phyloP scores from a whole-genome alignment of 1,140 invertebrate genomes.

The Ostrea edulis region DNA sequence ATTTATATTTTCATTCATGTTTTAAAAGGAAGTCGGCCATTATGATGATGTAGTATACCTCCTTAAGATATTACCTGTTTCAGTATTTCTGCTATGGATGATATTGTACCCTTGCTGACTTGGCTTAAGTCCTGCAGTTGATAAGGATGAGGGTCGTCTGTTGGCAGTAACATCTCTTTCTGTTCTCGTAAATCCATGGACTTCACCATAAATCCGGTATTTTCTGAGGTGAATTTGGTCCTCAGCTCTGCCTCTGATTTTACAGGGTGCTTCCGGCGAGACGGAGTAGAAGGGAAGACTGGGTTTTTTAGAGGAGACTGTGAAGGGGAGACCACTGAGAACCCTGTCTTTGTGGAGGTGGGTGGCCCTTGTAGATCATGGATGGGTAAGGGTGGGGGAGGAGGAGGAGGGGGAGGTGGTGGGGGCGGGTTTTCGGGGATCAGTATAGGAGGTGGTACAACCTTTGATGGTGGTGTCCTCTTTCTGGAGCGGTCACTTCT shows the following conservation, averaged over 20 bases:
- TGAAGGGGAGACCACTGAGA: conserved; percentile 17
- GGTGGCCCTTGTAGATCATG: not conserved
- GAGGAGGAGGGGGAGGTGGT: conserved; percentile 56
- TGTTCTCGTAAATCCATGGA: conserved; percentile 61
- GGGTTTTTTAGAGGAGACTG: not conserved
- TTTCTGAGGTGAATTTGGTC: conserved; percentile 1
- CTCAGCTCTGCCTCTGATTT: not conserved
- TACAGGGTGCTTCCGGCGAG: not conserved
- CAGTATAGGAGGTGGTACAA: conserved; percentile 17
- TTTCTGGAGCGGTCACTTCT: not conserved
- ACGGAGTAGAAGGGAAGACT: not conserved
- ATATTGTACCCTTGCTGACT: conserved; percentile 53
- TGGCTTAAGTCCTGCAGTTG: conserved; percentile 59
- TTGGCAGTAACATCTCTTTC: conserved; percentile 59
- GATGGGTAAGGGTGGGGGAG: conserved; percentile 46
- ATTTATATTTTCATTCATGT: too few species aligned
- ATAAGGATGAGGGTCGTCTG: conserved; percentile 61
- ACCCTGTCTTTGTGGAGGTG: not conserved
- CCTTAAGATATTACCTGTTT: conserved; percentile 54
- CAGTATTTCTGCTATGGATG: conserved; percentile 64
- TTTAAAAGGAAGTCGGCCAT: too few species aligned
- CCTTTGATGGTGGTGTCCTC: conserved; percentile 9
- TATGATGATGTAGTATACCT: not conserved
- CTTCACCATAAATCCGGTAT: conserved; percentile 44
- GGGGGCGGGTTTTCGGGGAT: conserved; percentile 44